These are phyloP conservation scores for Tympanoctomys barrerae DNA, from an alignment of 2,797 vertebrate genomes.

Conservation along the genomic window DNA sequence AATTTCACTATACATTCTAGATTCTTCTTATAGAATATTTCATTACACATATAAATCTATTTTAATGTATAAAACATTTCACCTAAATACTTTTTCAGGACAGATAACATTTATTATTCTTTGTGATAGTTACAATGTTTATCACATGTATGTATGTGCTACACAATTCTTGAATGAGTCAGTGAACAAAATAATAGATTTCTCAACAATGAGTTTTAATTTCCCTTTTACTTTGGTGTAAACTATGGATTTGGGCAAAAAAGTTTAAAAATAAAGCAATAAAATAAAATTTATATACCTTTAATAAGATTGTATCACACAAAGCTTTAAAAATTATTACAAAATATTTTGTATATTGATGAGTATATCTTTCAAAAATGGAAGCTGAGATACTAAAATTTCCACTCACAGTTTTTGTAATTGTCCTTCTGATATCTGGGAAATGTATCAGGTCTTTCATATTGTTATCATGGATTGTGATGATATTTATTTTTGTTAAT, in stretches of 20 bases:
- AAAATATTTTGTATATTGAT: neutral
- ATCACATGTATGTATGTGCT: neutral
- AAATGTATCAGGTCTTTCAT: neutral
- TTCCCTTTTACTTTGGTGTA: neutral
- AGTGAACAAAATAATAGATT: neutral
- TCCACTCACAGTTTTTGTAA: neutral
- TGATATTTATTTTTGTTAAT: constrained; percentile 54
- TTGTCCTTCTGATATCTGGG: neutral
- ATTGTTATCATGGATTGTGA: neutral
- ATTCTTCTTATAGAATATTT: neutral
- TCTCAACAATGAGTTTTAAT: neutral
- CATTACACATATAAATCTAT: neutral
- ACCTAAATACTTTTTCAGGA: neutral
- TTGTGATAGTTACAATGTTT: neutral
- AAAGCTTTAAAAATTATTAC: constrained; percentile 22
- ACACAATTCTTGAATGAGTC: neutral
- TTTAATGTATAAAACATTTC: neutral
- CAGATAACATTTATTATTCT: neutral
- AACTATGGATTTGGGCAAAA: neutral
- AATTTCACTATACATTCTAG: neutral
- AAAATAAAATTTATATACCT: neutral
- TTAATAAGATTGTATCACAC: constrained; percentile 13
- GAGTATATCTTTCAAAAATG: neutral
- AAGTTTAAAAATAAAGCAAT: constrained; percentile 19
- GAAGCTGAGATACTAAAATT: neutral